Base-by-base conservation (phyloP, 1,140 invertebrate species). In the Leucophenga varia region DNA sequence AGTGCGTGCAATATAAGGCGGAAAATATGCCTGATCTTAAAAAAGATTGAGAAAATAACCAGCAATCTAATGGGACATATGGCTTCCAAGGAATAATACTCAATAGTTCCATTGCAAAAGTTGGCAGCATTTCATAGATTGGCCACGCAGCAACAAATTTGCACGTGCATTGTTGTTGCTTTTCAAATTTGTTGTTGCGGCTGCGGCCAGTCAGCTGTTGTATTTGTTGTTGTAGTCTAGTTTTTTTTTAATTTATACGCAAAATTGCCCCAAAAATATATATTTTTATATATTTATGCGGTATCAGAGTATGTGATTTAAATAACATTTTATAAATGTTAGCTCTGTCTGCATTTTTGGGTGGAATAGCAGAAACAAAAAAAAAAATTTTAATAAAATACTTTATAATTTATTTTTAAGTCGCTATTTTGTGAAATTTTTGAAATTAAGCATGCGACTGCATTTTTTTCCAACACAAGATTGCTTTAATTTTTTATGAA, bases 31-130 rank as follows among this genome's bases (percentile, higher is more conserved):
- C 96, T 77, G 95, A 98, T 79, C n/a, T 79, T 97, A 9, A 92
- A 93, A 73, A 96, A 95, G 81, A 86, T 97, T 72, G 94, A 97
- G 75, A 97, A 95, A 76, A 89, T 97, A 68, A 88, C 93, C 55
- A 88, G 86, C 58, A 93, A 94, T 76, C 77, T 97, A 52, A 92
- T 97, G 83, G 82, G 91, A 67, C 91, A 95, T 73, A 97, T 97
- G 92, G 91, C 91, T 47, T 93, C 92, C 8, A 94, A 92, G 77
- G 90, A 95, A 42, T 75, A 67, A 57, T n/a, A n/a, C n/a, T n/a
- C n/a, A n/a, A n/a, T n/a, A n/a, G n/a, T n/a, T n/a, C n/a, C n/a
- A 14, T 28, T 19, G n/a, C n/a, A n/a, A n/a, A n/a, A n/a, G n/a
- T n/a, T n/a, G n/a, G n/a, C n/a, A 34, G 36, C 43, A 52, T 37